A percentile compares a stretch with the other conserved stretches of the same genome.
Conservation (phyloP, 2,113 vertebrate species). For the Chaetura pelagica region DNA sequence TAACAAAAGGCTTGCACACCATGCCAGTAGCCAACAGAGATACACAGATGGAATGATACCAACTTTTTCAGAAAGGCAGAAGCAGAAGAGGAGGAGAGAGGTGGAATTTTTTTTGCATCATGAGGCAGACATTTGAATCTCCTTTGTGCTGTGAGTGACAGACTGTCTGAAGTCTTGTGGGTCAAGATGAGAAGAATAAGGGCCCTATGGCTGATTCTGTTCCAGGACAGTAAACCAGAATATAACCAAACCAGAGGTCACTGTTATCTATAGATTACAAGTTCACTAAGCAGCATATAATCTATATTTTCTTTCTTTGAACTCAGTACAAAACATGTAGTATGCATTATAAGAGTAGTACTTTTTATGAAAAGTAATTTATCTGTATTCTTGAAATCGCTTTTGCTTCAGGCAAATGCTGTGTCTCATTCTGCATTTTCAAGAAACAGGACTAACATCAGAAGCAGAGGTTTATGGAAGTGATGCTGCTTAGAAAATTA, state of each 20-base stretch:
- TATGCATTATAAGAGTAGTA: not conserved
- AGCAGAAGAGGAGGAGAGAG: not conserved
- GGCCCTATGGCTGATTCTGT: not conserved
- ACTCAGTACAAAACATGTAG: not conserved
- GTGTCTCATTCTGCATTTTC: not conserved
- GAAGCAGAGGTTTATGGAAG: not conserved
- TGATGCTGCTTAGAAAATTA: not conserved
- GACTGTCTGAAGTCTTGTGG: not conserved
- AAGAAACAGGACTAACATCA: not conserved
- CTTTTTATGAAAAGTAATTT: not conserved
- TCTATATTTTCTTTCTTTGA: not conserved
- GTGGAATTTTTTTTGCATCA: not conserved
- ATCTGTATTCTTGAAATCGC: not conserved
- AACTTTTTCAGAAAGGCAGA: not conserved
- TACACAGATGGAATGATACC: not conserved
- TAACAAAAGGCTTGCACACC: not conserved
- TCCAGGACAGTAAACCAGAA: not conserved
- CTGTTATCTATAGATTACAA: not conserved
- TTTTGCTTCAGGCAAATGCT: not conserved
- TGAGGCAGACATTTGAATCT: not conserved
- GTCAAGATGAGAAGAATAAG: not conserved
- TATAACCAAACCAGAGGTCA: not conserved
- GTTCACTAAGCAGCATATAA: not conserved
- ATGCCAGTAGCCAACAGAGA: not conserved
- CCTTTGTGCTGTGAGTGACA: not conserved